A percentile compares a stretch with the other conserved stretches of the same genome.
Evolutionary conservation across 1,140 invertebrate genomes (phyloP).

Genomic region (Myzus persicae): DNA sequence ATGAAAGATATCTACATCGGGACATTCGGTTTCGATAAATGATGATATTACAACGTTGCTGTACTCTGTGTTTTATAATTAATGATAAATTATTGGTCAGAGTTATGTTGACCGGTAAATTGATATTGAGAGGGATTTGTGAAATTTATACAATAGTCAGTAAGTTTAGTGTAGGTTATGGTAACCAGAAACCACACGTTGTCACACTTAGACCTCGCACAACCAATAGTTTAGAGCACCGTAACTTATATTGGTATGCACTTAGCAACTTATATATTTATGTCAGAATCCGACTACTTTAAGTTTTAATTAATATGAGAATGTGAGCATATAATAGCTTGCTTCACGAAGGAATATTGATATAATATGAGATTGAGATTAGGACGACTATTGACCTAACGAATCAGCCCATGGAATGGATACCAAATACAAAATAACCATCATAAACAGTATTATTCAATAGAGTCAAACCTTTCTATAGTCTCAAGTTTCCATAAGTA

Average conservation of each 20-base stretch:
- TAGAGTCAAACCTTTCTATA: background rate
- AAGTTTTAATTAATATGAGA: background rate
- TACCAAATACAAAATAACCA: background rate
- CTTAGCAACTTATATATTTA: background rate
- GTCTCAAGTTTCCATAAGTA: background rate
- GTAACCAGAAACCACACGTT: background rate
- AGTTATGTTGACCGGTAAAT: background rate
- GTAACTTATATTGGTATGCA: background rate
- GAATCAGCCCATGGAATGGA: background rate
- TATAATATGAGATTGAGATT: background rate
- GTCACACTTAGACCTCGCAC: background rate
- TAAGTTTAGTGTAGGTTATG: background rate
- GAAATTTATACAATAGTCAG: background rate
- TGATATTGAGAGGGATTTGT: background rate
- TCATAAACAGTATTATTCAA: background rate
- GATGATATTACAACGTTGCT: background rate
- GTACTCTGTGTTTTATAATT: background rate
- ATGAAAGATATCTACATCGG: background rate
- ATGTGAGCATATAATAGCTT: background rate
- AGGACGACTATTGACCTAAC: background rate
- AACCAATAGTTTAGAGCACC: background rate
- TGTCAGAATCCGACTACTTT: background rate
- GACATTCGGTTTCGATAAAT: background rate
- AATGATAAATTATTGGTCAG: background rate
- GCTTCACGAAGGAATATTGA: background rate